Base-by-base conservation (phyloP, 2,797 vertebrate species). In the Sphenopsis melanotis region DNA sequence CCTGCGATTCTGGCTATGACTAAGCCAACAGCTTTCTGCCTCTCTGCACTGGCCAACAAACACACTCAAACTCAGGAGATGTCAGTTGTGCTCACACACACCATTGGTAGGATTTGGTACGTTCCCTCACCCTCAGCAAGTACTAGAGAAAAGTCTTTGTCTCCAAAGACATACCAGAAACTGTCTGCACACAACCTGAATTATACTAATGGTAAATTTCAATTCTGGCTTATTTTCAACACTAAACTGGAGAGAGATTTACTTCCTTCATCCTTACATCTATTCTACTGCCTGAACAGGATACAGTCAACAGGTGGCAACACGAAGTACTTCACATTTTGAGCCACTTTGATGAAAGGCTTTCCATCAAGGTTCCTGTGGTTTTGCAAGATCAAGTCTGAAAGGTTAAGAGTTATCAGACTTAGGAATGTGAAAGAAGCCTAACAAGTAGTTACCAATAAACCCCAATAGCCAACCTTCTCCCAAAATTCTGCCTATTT, bases 21-120 rank as follows among this genome's bases (percentile, higher is more conserved):
- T 15, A 44, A 24, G 34, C 22, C 44, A 95, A 68, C 39, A 95
- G 37, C 30, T 19, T 76, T 76, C 88, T 83, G 49, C 21, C 56
- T 32, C 61, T 75, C 52, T 41, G 22, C 39, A 37, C 56, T 42
- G 52, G 37, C 24, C 83, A 46, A 60, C 49, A 75, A 56, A 69
- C 32, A 47, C 2, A 1, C 24, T 37, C 1, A 1, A 77, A 42
- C 34, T 17, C 0, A 0, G 42, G 19, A 64, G 27, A 75, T 21
- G 24, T 20, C 70, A 66, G 65, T 71, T 80, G 37, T 64, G 68
- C 53, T 83, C 30, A 49, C 60, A 65, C 36, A 68, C 29, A 53
- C 56, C 90, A 80, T 0, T 42, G 37, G 9, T 24, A 83, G 66
- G 24, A 66, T 42, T 17, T 55, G 32, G 30, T n/a, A 66, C 0